Evolutionary conservation across 2,888 invertebrate species (phyloP).

Genomic region (Dicranocentrus wangi): DNA sequence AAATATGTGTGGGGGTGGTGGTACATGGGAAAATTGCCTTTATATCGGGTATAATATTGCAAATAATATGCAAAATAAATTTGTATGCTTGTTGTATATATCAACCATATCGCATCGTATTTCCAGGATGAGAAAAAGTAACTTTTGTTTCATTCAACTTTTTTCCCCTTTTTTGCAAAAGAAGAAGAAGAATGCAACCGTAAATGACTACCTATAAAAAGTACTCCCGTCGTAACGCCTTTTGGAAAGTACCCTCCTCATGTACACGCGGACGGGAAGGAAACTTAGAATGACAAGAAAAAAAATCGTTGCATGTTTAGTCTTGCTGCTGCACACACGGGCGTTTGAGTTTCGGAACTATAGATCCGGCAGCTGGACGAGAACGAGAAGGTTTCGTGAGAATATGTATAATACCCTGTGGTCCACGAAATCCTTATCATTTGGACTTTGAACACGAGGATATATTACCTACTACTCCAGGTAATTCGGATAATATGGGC

Average conservation of each 20-base stretch:
- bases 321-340: background rate
- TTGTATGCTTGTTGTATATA: too few relatives aligned
- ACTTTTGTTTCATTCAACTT: too few relatives aligned
- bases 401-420: too few relatives aligned
- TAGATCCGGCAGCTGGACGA: background rate
- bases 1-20: background rate
- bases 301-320: background rate
- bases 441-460: background rate
- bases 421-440: background rate
- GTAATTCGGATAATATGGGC: too few relatives aligned
- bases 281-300: background rate
- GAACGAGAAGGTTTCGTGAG: too few relatives aligned
- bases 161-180: too few relatives aligned
- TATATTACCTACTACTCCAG: background rate
- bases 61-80: background rate
- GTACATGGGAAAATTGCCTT: background rate
- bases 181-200: too few relatives aligned
- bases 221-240: too few relatives aligned
- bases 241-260: background rate
- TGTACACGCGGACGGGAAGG: background rate
- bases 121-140: too few relatives aligned
- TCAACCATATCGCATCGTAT: background rate
- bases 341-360: background rate
- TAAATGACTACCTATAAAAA: too few relatives aligned
- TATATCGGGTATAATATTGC: background rate